phyloP scores from a whole-genome alignment of 2,888 invertebrate genomes.

The Thalpophila matura region DNA sequence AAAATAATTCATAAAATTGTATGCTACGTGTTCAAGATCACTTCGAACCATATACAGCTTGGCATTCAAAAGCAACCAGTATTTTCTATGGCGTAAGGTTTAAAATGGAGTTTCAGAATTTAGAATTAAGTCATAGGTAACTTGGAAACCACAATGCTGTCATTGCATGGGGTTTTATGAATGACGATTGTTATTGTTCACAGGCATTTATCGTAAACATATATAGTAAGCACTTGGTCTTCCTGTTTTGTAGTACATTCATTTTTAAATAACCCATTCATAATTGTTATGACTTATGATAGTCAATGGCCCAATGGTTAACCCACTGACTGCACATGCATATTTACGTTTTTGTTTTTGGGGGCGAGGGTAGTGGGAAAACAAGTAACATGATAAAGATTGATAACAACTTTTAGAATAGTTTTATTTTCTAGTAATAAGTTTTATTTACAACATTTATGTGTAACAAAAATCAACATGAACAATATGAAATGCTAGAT shows the following conservation, averaged over 20 bases:
- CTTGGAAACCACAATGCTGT: constrained; percentile 28
- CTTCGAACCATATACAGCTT: not conserved
- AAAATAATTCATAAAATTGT: too few relatives aligned
- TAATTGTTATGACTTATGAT: too few relatives aligned
- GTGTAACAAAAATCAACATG: too few relatives aligned
- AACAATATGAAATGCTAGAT: too few relatives aligned
- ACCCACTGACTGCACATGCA: too few relatives aligned
- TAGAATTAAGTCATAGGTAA: constrained; percentile 23
- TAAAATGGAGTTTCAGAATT: not conserved
- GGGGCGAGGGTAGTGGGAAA: too few relatives aligned
- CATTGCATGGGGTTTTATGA: constrained; percentile 27
- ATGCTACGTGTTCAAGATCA: not conserved
- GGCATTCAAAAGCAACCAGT: not conserved
- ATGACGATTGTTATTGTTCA: constrained; percentile 35
- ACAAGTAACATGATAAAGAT: too few relatives aligned
- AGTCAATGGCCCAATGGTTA: too few relatives aligned
- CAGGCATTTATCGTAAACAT: constrained; percentile 2
- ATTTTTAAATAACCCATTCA: constrained; percentile 17
- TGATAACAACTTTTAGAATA: too few relatives aligned
- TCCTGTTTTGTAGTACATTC: constrained; percentile 24
- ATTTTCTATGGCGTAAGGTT: not conserved
- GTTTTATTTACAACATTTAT: too few relatives aligned
- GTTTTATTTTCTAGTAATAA: too few relatives aligned
- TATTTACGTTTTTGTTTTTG: too few relatives aligned
- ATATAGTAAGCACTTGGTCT: constrained; percentile 28